Evolutionary conservation across 1,140 invertebrate species (phyloP).

Genomic region (Aricia agestis): DNA sequence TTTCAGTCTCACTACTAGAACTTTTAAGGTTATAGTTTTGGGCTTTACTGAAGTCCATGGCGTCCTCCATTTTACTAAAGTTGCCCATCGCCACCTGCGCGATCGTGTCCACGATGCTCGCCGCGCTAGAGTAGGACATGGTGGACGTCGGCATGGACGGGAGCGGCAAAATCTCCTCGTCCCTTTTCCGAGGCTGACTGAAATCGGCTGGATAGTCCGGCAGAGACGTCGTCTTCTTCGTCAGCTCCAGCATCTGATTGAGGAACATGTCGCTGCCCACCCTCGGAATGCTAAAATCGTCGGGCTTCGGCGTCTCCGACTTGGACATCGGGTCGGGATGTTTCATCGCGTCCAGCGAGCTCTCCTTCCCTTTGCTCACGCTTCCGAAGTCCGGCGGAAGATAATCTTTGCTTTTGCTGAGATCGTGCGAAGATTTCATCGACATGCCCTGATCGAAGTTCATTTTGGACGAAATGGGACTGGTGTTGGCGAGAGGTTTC

Average conservation of each 20-base stretch:
- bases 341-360: slow-evolving; percentile 45
- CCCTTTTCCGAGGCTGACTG: slow-evolving; percentile 62
- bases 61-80: slow-evolving; percentile 60
- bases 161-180: slow-evolving; percentile 48
- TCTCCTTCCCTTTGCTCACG: slow-evolving; percentile 67
- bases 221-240: slow-evolving; percentile 68
- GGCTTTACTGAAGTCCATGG: slow-evolving; percentile 58
- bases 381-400: slow-evolving; percentile 70
- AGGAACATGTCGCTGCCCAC: slow-evolving; percentile 67
- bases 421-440: slow-evolving; percentile 69
- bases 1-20: slow-evolving; percentile 49
- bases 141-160: slow-evolving; percentile 49
- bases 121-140: slow-evolving; percentile 58
- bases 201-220: slow-evolving; percentile 67
- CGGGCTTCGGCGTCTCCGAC: slow-evolving; percentile 49
- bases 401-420: slow-evolving; percentile 71
- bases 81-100: slow-evolving; percentile 66
- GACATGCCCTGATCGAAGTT: slow-evolving; percentile 62
- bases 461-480: slow-evolving; percentile 64
- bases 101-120: slow-evolving; percentile 65
- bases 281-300: slow-evolving; percentile 50
- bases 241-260: slow-evolving; percentile 73
- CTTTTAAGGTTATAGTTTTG: slow-evolving; percentile 56
- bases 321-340: slow-evolving; percentile 50
- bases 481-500: slow-evolving; percentile 68